Evolutionary conservation across 2,797 vertebrate species (phyloP), one percentile per base, ranked within the genome.

Genomic region (Arremon aurantiirostris): DNA sequence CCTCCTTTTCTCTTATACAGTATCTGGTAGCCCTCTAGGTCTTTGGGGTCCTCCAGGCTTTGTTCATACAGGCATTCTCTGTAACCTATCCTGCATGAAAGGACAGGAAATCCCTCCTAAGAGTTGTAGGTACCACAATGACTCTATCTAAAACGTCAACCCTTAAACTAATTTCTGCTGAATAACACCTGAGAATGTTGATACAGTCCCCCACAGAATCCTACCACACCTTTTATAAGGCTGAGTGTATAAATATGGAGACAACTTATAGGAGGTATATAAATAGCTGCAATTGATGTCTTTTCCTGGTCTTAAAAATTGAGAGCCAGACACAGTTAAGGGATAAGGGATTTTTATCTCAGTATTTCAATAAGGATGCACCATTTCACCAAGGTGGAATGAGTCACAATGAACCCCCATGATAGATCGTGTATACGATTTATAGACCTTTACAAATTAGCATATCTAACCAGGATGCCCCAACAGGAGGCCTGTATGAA

Each of bases 401-500:
- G 20, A 2, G 5, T 12, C 1, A 2, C 9, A 14, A 28, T 42
- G 12, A 3, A 23, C 32, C 4, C 12, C 11, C 20, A 17, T 0
- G 1, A 27, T 6, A 27, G 23, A 21, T 21, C 17, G 3, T 30
- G 50, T 8, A n/a, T 11, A 23, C 47, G 42, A 34, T 28, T 52
- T 28, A 63, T 17, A 34, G 24, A 34, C 37, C 30, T 34, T 34
- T 52, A 14, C 5, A 52, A 41, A 50, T 76, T 18, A 41, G 11
- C 6, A 41, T 11, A 27, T 21, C 14, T 61, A n/a, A 41, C 18
- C n/a, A n/a, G 23, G 35, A n/a, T n/a, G 18, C 30, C 23, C 35
- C 30, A 41, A 21, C 12, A 11, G 39, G 14, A 56, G 50, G 8
- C 39, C 24, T 56, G 39, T 24, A 34, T 22, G 19, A 56, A 71